Evolutionary conservation across 2,797 vertebrate species (phyloP).

Genomic region (Pampus argenteus): DNA sequence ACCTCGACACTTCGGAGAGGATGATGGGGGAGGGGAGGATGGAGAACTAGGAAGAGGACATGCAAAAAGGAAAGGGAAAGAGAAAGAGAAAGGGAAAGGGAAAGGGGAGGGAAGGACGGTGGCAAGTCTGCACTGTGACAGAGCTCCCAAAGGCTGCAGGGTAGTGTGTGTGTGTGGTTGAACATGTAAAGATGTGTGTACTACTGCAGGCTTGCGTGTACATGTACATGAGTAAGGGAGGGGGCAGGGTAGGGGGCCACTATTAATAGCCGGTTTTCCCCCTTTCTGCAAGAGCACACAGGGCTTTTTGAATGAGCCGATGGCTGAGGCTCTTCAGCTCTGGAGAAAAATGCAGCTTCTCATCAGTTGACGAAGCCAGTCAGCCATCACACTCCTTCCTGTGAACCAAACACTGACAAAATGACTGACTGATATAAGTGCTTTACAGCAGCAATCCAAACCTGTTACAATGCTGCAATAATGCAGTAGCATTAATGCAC

Average conservation of each 20-base stretch:
- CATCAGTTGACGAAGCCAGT: conserved; percentile 31
- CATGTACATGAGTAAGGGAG: conserved; percentile 21
- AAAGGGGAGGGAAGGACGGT: conserved; percentile 13
- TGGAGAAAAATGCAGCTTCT: conserved; percentile 12
- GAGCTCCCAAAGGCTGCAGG: conserved; percentile 56
- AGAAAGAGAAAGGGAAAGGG: conserved; percentile 10
- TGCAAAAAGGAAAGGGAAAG: not conserved
- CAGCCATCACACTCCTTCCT: conserved; percentile 21
- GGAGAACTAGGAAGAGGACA: conserved; percentile 12
- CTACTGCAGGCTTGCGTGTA: conserved; percentile 41
- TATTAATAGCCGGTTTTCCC: conserved; percentile 80
- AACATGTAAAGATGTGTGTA: conserved; percentile 35
- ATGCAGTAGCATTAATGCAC: not conserved
- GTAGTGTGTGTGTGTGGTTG: conserved; percentile 11
- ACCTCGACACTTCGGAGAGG: conserved; percentile 44
- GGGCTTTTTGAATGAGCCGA: conserved; percentile 55
- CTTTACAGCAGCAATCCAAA: not conserved
- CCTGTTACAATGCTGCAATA: not conserved
- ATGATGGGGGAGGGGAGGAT: conserved; percentile 35
- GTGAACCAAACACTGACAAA: not conserved
- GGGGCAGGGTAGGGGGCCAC: conserved; percentile 36
- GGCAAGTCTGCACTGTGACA: conserved; percentile 51
- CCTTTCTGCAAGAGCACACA: conserved; percentile 54
- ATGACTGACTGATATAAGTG: not conserved
- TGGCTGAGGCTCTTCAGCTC: conserved; percentile 38